Evolutionary conservation across 2,113 vertebrate genomes (phyloP).

Genomic region (Cathartes aura): DNA sequence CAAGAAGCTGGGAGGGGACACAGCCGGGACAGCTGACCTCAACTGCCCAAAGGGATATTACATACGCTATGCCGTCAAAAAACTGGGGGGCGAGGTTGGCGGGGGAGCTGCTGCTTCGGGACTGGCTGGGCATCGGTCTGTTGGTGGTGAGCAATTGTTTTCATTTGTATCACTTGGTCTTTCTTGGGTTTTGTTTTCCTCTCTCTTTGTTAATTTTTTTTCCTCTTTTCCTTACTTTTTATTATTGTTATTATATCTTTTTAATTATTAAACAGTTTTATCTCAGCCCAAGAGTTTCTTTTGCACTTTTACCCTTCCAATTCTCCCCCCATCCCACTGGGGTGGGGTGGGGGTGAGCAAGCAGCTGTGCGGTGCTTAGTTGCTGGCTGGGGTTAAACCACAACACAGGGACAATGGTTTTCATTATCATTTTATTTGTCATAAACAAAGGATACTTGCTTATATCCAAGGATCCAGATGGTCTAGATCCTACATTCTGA

Average conservation of each 20-base stretch:
- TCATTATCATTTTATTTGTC: neutral
- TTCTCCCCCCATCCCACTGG: too few species aligned
- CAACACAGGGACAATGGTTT: neutral
- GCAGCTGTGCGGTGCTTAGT: neutral
- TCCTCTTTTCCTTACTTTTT: neutral
- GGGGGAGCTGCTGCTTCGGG: rapidly evolving
- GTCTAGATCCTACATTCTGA: neutral
- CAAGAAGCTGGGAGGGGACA: neutral
- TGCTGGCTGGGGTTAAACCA: neutral
- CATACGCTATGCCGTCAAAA: neutral
- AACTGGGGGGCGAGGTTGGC: neutral
- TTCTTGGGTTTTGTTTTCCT: neutral
- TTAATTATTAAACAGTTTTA: neutral
- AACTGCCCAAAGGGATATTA: too few species aligned
- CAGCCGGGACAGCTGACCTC: neutral
- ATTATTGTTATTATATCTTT: neutral
- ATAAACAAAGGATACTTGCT: neutral
- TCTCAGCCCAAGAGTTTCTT: neutral
- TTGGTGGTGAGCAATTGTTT: neutral
- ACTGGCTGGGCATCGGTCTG: rapidly evolving
- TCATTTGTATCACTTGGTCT: neutral
- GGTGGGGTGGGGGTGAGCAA: neutral
- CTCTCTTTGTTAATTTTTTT: neutral
- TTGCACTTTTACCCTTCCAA: neutral
- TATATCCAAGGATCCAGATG: neutral